phyloP scores from a whole-genome alignment of 2,888 invertebrate species.

The Autographa pulchrina region DNA sequence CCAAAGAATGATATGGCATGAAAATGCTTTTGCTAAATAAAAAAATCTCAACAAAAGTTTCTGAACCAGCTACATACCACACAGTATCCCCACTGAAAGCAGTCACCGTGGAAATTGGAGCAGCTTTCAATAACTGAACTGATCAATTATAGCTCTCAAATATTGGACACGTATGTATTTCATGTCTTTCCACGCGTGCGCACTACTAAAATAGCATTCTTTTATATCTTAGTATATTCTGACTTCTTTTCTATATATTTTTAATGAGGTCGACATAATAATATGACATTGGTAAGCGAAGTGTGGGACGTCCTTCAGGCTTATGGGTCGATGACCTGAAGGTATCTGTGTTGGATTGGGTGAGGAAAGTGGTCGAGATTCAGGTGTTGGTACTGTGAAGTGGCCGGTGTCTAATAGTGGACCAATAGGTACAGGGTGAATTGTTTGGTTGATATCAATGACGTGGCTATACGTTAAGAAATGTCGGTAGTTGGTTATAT shows the following conservation, averaged over 20 bases:
- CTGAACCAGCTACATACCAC: constrained; percentile 61
- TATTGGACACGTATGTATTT: constrained; percentile 62
- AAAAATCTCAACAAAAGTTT: not conserved
- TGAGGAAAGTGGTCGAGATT: too few species aligned
- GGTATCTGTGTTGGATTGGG: too few species aligned
- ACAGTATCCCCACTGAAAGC: constrained; percentile 63
- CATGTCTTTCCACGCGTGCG: constrained; percentile 15
- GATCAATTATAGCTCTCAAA: constrained; percentile 82
- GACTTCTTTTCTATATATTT: not conserved
- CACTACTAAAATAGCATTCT: not conserved
- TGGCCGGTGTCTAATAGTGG: too few species aligned
- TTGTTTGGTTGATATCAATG: too few species aligned
- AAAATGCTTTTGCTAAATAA: not conserved
- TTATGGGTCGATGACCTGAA: too few species aligned
- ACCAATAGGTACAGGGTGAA: too few species aligned
- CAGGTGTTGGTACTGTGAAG: too few species aligned
- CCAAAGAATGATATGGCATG: not conserved
- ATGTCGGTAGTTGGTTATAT: too few species aligned
- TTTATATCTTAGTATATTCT: not conserved
- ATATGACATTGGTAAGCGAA: too few species aligned
- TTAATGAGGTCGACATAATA: not conserved
- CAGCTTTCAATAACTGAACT: constrained; percentile 84
- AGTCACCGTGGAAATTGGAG: constrained; percentile 79
- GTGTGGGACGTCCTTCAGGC: too few species aligned
- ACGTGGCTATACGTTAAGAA: too few species aligned